phyloP scores from a whole-genome alignment of 2,888 invertebrate genomes.

The Luperina nickerlii region DNA sequence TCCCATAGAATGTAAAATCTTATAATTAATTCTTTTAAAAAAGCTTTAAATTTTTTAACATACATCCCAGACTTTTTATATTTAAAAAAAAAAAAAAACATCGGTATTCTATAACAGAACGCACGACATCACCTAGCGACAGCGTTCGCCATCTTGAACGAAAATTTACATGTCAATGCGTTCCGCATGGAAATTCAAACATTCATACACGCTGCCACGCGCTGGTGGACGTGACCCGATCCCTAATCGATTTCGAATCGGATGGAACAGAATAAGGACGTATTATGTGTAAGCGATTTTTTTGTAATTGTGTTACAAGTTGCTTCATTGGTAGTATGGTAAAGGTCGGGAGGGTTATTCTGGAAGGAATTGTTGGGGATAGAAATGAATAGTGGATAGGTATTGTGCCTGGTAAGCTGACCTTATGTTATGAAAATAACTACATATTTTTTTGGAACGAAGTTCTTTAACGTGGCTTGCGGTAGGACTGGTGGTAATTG shows the following conservation, averaged over 20 bases:
- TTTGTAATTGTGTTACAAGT: conserved; percentile 63
- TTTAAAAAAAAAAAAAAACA: conserved; percentile 53
- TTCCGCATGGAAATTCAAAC: conserved; percentile 74
- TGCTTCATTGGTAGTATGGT: conserved; percentile 52
- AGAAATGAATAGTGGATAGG: not conserved
- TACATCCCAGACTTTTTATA: not conserved
- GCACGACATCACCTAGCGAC: conserved; percentile 52
- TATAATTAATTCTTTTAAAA: not conserved
- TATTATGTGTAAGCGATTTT: conserved; percentile 62
- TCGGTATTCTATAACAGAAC: conserved; percentile 57
- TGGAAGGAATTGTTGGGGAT: not conserved
- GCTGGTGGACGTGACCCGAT: conserved; percentile 70
- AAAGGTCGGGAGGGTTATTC: conserved; percentile 4
- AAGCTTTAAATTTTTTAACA: not conserved
- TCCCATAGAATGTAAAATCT: not conserved
- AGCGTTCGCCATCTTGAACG: conserved; percentile 65
- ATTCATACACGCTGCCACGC: conserved; percentile 71
- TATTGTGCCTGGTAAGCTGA: not conserved
- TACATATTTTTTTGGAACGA: not conserved
- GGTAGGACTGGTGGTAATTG: not conserved
- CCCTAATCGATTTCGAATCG: conserved; percentile 71
- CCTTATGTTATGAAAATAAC: not conserved
- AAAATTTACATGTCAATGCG: conserved; percentile 77
- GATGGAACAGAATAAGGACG: conserved; percentile 66
- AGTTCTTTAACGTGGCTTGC: not conserved